Evolutionary conservation across 2,797 vertebrate genomes (phyloP).

Genomic region (Karalla daura): DNA sequence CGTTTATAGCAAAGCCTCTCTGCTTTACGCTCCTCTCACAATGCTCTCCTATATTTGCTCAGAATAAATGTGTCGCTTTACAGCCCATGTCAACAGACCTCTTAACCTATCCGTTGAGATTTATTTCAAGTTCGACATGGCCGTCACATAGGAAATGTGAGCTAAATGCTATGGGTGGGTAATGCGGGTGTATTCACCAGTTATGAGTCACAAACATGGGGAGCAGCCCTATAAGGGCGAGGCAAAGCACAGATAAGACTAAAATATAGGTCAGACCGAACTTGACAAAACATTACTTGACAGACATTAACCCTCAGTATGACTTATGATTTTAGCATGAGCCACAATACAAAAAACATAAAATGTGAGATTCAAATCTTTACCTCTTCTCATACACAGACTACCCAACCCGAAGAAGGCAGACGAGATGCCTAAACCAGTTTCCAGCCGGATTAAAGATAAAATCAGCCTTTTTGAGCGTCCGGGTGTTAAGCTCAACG

Average conservation of each 20-base stretch:
- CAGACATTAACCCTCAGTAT: too few relatives aligned
- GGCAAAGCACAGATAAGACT: neutral
- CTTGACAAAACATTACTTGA: neutral
- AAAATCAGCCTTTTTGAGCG: slow-evolving; percentile 93
- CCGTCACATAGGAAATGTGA: slow-evolving; percentile 23
- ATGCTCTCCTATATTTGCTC: neutral
- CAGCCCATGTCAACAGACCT: neutral
- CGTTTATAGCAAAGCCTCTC: neutral
- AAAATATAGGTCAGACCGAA: slow-evolving; percentile 6
- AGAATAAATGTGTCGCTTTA: neutral
- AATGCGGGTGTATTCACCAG: slow-evolving; percentile 15
- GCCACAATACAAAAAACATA: neutral
- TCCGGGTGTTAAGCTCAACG: slow-evolving; percentile 35
- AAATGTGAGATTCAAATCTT: slow-evolving; percentile 8
- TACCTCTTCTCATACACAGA: slow-evolving; percentile 56
- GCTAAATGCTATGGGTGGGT: slow-evolving; percentile 26
- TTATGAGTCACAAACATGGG: slow-evolving; percentile 64
- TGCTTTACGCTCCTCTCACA: neutral
- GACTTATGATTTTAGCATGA: neutral
- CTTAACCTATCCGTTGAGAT: neutral
- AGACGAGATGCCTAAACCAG: slow-evolving; percentile 46
- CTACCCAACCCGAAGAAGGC: slow-evolving; percentile 43
- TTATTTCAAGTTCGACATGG: neutral
- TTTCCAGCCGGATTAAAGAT: slow-evolving; percentile 84
- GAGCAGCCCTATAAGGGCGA: slow-evolving; percentile 19